Base-by-base conservation (phyloP, 2,888 invertebrate genomes). In the Junonia oenone region DNA sequence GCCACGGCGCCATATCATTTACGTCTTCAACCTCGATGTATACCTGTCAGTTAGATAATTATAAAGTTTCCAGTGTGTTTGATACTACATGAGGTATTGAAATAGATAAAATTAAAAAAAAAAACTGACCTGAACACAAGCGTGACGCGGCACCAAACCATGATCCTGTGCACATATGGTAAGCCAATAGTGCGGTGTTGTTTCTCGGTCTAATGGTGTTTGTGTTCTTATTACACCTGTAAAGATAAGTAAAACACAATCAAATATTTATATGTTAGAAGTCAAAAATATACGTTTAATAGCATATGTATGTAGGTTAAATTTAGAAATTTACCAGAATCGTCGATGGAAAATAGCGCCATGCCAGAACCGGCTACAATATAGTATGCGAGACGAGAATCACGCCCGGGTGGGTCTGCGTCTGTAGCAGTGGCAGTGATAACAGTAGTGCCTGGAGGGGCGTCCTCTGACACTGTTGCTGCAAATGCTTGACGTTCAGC, bases 1-100 rank as follows among this genome's bases (percentile, higher is more conserved):
- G 97, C 83, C 98, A 91, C 51, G 99, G 99, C 40, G 94, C 94
- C 91, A 98, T 97, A 91, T 99, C 99, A 89, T 99, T 99, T 74
- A 95, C 96, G 88, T 99, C 98, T 67, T 94, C 90, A 63, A 99
- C 95, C 75, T 95, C 94, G 40, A 90, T 70, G 77, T 78, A 87
- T 55, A 90, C 83, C 82, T 85, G 73, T 11, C 11, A 2, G 6
- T 9, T 35, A 22, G 4, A 0, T 22, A 22, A 38, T 38, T 26
- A n/a, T n/a, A 15, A n/a, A 15, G n/a, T 9, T 35, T 35, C 4
- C 26, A 26, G 26, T 26, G 26, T 26, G 3, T n/a, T n/a, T n/a
- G n/a, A n/a, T n/a, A n/a, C n/a, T n/a, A n/a, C n/a, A n/a, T n/a
- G n/a, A n/a, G n/a, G n/a, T 26, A 35, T n/a, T 35, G 14, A 6